Evolutionary conservation across 2,888 invertebrate species (phyloP).

Genomic region (Polyommatus iphigenia): DNA sequence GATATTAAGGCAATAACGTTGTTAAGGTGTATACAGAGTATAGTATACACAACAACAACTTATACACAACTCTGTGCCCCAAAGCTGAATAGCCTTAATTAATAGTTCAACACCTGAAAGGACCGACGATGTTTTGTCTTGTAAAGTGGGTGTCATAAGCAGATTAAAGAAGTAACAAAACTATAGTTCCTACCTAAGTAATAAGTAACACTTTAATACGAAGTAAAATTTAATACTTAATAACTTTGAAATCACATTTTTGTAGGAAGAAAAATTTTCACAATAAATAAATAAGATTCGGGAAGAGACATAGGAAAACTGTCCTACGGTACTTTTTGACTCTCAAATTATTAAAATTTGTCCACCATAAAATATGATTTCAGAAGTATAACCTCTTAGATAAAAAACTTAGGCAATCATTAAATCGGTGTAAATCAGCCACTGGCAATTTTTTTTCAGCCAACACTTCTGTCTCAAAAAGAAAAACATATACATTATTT

Average conservation of each 20-base stretch:
- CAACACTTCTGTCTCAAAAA: not conserved
- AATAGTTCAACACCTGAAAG: slow-evolving; percentile 22
- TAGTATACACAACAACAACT: slow-evolving; percentile 22
- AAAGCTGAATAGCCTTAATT: slow-evolving; percentile 28
- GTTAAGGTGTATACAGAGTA: slow-evolving; percentile 27
- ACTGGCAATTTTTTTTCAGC: not conserved
- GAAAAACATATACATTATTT: not conserved
- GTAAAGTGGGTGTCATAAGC: not conserved
- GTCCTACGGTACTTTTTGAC: too few relatives aligned
- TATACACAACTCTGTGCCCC: slow-evolving; percentile 12
- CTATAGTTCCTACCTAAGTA: not conserved
- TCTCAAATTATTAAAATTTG: too few relatives aligned
- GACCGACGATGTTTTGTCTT: slow-evolving; percentile 12
- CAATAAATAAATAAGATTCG: too few relatives aligned
- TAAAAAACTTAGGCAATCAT: too few relatives aligned
- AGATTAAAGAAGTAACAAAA: not conserved
- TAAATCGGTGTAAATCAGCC: too few relatives aligned
- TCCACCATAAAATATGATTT: too few relatives aligned
- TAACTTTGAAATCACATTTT: too few relatives aligned
- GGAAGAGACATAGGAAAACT: too few relatives aligned
- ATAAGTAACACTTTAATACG: not conserved
- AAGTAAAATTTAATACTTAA: not conserved
- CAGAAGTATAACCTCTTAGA: too few relatives aligned
- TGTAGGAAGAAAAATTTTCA: too few relatives aligned
- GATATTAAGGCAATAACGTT: slow-evolving; percentile 32